Evolutionary conservation across 1,140 invertebrate species (phyloP).

Genomic region (Manduca sexta): DNA sequence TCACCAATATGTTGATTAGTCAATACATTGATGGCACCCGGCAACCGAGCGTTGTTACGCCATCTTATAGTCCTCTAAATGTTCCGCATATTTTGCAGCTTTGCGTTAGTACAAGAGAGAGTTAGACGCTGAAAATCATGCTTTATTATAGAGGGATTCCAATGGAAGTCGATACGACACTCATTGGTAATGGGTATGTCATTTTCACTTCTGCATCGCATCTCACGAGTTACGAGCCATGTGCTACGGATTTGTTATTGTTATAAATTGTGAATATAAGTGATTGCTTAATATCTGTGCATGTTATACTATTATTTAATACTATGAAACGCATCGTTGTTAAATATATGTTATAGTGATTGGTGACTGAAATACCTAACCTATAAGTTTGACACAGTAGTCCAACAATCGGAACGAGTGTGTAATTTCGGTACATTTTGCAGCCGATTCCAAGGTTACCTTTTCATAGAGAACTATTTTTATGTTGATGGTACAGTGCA

Average conservation of each 20-base stretch:
- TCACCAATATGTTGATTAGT: constrained; percentile 63
- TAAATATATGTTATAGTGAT: constrained; percentile 10
- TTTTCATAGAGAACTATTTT: constrained; percentile 25
- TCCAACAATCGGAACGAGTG: constrained; percentile 58
- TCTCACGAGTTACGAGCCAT: constrained; percentile 59
- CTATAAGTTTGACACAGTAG: constrained; percentile 62
- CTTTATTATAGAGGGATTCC: constrained; percentile 40
- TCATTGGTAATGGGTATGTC: constrained; percentile 61
- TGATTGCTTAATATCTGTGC: too few species aligned
- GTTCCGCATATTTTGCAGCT: constrained; percentile 65
- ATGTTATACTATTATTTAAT: too few species aligned
- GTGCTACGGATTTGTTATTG: constrained; percentile 63
- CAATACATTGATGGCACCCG: constrained; percentile 66
- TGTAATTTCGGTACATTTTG: constrained; percentile 47
- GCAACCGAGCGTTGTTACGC: constrained; percentile 72
- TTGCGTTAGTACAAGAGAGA: constrained; percentile 42
- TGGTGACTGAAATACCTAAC: constrained; percentile 38
- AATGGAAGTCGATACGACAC: constrained; percentile 42
- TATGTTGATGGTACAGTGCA: background rate
- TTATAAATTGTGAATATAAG: constrained; percentile 33
- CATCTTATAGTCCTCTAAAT: constrained; percentile 71
- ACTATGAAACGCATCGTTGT: background rate
- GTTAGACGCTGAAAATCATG: constrained; percentile 50
- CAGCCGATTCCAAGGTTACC: constrained; percentile 51
- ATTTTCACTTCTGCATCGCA: constrained; percentile 59